Evolutionary conservation across 2,888 invertebrate species (phyloP), one percentile per base, ranked within the genome.

Genomic region (Heterodera filipjevi): DNA sequence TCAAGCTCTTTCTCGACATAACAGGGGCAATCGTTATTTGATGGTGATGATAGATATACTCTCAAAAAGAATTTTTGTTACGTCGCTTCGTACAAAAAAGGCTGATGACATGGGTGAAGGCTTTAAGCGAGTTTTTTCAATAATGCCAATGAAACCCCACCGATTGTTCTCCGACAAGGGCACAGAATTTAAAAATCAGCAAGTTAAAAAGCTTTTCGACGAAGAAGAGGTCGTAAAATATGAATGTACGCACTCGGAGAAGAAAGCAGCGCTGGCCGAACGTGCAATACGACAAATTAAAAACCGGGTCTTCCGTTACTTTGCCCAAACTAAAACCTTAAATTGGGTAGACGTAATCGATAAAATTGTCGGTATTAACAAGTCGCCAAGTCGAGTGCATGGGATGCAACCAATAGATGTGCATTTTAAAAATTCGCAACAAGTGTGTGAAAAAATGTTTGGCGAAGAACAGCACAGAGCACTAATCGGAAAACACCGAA

Each of bases 71-170:
- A 16, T 76, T 33, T 76, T 76, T 73, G 76, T 66, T 1, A 66
- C 71, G 3, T 35, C 76, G 1, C 49, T 68, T 14, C 53, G 64
- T 3, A 70, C 66, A 3, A 76, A 76, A 8, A 76, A 76, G 2
- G 3, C 22, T 27, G 76, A 76, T 27, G 73, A 76, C 27, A 76
- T 76, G 73, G 27, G 27, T 1, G 16, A 33, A 2, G 76, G 35
- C 1, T 76, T 76, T 33, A 12, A 70, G 27, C 33, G 32, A 27
- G 44, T 76, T 27, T 30, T 76, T 72, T n/a, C 39, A 22, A 75
- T 32, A 73, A 76, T 72, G 76, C 76, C 76, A 35, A 76, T 76
- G 76, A 76, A 66, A 16, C 76, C 76, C 0, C 76, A 76, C 46
- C 22, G 70, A 76, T 44, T 66, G n/a, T 76, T 76, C 32, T 76